Conservation (phyloP, 2,113 vertebrate species). For the Ivindomyrus marchei region DNA sequence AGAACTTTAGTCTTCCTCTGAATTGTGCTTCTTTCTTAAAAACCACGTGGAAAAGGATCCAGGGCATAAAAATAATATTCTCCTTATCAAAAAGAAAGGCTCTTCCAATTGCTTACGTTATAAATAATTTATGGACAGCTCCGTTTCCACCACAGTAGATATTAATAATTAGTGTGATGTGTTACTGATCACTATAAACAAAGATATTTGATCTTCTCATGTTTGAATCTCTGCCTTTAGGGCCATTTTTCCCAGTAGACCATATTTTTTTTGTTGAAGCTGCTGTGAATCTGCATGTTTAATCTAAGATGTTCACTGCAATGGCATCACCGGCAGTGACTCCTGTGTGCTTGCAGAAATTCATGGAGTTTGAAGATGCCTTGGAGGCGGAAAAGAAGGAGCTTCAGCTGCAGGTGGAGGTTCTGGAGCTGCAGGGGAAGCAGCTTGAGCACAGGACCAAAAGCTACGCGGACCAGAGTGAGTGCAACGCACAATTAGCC, state of each 20-base stretch:
- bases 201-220: background rate
- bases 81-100: background rate
- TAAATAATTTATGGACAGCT: background rate
- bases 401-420: constrained; percentile 84
- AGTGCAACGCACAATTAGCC: background rate
- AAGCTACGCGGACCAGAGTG: constrained; percentile 83
- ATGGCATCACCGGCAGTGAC: background rate
- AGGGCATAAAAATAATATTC: background rate
- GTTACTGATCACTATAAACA: constrained; percentile 1
- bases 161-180: background rate
- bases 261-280: background rate
- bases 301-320: background rate
- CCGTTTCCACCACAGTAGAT: background rate
- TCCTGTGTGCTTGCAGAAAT: constrained; percentile 68
- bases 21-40: background rate
- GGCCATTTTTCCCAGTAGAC: background rate
- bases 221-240: background rate
- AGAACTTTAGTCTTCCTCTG: background rate
- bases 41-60: background rate
- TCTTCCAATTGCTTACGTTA: background rate
- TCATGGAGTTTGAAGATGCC: constrained; percentile 96
- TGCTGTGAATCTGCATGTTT: background rate
- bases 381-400: constrained; percentile 97
- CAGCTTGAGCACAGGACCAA: constrained; percentile 91
- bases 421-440: constrained; percentile 85